Evolutionary conservation across 2,113 vertebrate genomes (phyloP).

Genomic region (Cygnus buccinator): DNA sequence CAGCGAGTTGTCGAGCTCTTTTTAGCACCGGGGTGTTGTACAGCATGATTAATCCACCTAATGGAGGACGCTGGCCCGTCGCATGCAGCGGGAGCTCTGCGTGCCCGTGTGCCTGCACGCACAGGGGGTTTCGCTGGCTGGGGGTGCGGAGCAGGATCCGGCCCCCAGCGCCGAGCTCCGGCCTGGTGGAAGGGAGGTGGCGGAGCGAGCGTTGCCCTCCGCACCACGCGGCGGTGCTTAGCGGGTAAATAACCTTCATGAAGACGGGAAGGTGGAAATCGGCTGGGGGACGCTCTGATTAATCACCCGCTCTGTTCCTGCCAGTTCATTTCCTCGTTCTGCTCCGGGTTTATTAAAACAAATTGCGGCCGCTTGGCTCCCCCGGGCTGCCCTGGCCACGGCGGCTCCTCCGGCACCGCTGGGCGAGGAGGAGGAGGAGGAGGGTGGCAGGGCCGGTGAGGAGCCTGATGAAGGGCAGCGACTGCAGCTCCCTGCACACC

Average conservation of each 20-base stretch:
- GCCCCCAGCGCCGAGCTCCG: neutral
- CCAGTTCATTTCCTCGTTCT: conserved; percentile 67
- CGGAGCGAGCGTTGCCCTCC: neutral
- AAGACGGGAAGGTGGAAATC: conserved; percentile 42
- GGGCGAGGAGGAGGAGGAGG: rapidly evolving
- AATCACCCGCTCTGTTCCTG: conserved; percentile 56
- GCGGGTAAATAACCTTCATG: conserved; percentile 73
- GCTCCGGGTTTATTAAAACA: conserved; percentile 63
- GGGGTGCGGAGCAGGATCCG: neutral
- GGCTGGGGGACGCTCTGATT: conserved; percentile 68
- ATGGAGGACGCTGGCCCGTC: conserved; percentile 28
- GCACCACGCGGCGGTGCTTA: neutral
- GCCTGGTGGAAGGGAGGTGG: neutral
- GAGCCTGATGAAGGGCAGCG: rapidly evolving
- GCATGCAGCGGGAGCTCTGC: neutral
- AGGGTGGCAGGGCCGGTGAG: rapidly evolving
- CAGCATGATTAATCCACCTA: conserved; percentile 74
- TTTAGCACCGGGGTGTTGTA: conserved; percentile 61
- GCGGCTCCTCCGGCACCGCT: rapidly evolving
- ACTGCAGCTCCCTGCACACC: rapidly evolving
- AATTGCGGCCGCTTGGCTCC: conserved; percentile 30
- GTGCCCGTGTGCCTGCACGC: neutral
- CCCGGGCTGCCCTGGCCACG: neutral
- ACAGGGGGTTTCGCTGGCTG: neutral
- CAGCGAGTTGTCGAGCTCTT: conserved; percentile 51